Base-by-base conservation (phyloP, 2,113 vertebrate genomes). In the Triplophysa dalaica region DNA sequence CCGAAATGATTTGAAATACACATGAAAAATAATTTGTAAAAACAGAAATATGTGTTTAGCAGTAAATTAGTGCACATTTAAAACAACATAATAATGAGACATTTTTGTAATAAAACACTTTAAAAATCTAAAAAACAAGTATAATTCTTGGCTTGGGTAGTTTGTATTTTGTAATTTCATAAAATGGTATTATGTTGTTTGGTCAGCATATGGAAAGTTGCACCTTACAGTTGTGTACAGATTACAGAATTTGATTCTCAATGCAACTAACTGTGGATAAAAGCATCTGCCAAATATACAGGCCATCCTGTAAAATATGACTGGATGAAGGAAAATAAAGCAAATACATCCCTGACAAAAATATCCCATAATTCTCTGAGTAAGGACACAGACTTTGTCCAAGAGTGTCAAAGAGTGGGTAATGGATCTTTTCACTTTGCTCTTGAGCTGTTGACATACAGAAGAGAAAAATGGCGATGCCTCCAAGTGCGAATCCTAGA, bases 371-470 rank as follows among this genome's bases (percentile, higher is more conserved):
- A 29, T 48, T 17, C 16, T 19, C 21, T 10, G 14, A 64, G 13
- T 65, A 76, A 81, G 70, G 79, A 68, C 70, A 45, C 41, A 14
- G 52, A 24, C 17, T 17, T 8, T 26, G 74, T 81, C 72, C 72
- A n/a, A n/a, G n/a, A n/a, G n/a, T n/a, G n/a, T 75, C 77, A 22
- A n/a, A 67, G 65, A 45, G 43, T 1, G n/a, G 38, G 65, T 22
- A 67, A 48, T 74, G 50, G 43, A 54, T 69, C 50, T 19, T 26
- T 69, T 56, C 24, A 16, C 22, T n/a, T 21, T 19, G 41, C 12
- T 50, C 73, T 64, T 66, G 26, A 65, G 60, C 29, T 21, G 1
- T 48, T 80, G 78, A 80, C 78, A 80, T n/a, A 6, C 16, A 45
- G 26, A 54, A 8, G 69, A 73, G 69, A 80, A 41, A 65, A 80